Evolutionary conservation across 2,888 invertebrate genomes (phyloP).

Genomic region (Chymomyza amoena): DNA sequence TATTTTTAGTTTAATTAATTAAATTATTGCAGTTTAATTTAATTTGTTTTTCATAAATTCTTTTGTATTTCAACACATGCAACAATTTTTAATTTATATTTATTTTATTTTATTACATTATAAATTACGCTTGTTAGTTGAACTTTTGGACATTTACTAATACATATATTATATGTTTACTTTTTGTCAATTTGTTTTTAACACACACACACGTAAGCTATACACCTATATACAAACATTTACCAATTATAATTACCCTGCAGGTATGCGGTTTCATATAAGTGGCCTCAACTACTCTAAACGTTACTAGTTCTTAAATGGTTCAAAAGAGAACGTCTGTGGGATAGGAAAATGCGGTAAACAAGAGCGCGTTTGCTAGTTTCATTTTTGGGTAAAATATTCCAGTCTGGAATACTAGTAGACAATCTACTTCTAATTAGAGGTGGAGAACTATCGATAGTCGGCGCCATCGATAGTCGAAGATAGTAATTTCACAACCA

Average conservation of each 20-base stretch:
- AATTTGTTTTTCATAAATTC: background rate
- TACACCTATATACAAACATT: background rate
- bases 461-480: too few species aligned
- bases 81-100: background rate
- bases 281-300: too few species aligned
- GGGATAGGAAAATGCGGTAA: too few species aligned
- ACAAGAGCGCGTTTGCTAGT: too few species aligned
- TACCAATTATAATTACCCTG: background rate
- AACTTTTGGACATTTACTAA: conserved; percentile 57
- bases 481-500: too few species aligned
- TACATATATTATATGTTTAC: conserved; percentile 45
- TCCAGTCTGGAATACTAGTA: too few species aligned
- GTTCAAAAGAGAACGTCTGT: too few species aligned
- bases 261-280: too few species aligned
- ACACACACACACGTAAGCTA: background rate
- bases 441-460: too few species aligned
- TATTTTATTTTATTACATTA: conserved; percentile 30
- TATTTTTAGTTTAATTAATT: background rate
- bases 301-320: too few species aligned
- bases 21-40: background rate
- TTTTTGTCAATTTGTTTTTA: conserved; percentile 17
- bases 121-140: conserved; percentile 16
- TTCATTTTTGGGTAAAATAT: too few species aligned
- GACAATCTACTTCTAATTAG: too few species aligned
- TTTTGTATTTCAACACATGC: background rate